Evolutionary conservation across 2,797 vertebrate species (phyloP), one percentile per base, ranked within the genome.

Genomic region (Megalops cyprinoides): DNA sequence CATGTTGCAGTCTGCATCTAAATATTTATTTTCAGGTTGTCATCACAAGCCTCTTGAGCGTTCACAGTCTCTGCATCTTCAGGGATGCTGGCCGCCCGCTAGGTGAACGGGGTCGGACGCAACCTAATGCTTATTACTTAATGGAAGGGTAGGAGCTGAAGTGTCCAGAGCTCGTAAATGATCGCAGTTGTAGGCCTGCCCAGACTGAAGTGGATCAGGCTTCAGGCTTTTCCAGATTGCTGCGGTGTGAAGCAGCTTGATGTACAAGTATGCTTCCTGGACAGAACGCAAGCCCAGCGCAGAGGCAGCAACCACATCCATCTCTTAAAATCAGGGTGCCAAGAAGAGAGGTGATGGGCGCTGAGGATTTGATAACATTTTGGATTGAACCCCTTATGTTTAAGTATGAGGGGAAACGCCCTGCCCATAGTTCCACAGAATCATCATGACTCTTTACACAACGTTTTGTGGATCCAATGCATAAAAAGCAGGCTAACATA

Each of bases 21-120:
- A 89, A 88, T 85, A 84, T 90, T 87, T 87, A 77, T 77, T 87
- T n/a, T 83, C 90, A 87, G 7, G 71, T 84, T 87, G 82, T 84
- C 58, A 67, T 86, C 80, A 78, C 79, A 44, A 42, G 67, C 23
- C 67, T 31, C 20, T 25, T 74, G 42, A 39, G 10, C 34, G 53
- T 39, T 39, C 44, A 65, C 20, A 20, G 74, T 62, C 31, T 67
- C 15, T 67, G 62, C 48, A 14, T 12, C n/a, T n/a, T 77, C 18
- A 44, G 55, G 34, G 28, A 44, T 46, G 51, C 10, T 18, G 20
- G 56, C 73, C 51, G 3, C 48, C 48, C n/a, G 79, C 51, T 62
- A 39, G 46, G 31, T 48, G 56, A 65, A 20, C 39, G 25, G n/a
- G 8, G 18, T 80, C 20, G 44, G 42, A 5, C 62, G 7, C 4